Percentiles rank a stretch among this genome's conserved stretches.
phyloP scores from a whole-genome alignment of 1,140 invertebrate genomes.

The Trichoplusia ni region DNA sequence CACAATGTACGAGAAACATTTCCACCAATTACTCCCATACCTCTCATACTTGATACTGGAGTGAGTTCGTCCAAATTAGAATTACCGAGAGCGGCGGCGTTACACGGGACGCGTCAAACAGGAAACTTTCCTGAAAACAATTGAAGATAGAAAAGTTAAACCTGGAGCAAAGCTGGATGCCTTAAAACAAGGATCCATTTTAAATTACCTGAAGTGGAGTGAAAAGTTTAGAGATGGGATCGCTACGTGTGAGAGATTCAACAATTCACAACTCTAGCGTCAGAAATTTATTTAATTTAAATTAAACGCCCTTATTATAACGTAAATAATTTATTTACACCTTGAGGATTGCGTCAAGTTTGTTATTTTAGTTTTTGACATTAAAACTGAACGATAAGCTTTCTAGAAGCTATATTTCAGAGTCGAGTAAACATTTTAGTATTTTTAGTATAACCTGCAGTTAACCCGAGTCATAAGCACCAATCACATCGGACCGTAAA shows the following conservation, averaged over 20 bases:
- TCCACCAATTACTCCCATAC: neutral
- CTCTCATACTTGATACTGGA: neutral
- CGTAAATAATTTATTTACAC: too few relatives aligned
- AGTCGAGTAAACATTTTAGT: too few relatives aligned
- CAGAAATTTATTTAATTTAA: conserved; percentile 11
- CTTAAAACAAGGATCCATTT: neutral
- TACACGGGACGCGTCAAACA: neutral
- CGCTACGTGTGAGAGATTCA: neutral
- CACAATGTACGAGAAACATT: too few relatives aligned
- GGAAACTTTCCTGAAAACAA: conserved; percentile 13
- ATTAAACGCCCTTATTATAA: too few relatives aligned
- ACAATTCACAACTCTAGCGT: too few relatives aligned
- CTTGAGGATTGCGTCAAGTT: neutral
- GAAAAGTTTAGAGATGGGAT: conserved; percentile 1
- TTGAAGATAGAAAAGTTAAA: conserved; percentile 13
- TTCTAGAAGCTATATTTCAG: too few relatives aligned
- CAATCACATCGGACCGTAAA: too few relatives aligned
- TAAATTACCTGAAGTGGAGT: conserved; percentile 10
- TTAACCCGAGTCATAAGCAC: neutral
- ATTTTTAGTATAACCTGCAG: too few relatives aligned
- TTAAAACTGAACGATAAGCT: too few relatives aligned
- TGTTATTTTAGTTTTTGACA: too few relatives aligned
- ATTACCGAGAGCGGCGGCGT: neutral
- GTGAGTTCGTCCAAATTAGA: neutral
- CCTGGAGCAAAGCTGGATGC: neutral